Evolutionary conservation across 2,888 invertebrate species (phyloP), one percentile per base, ranked within the genome.

Genomic region (Julus scanicus): DNA sequence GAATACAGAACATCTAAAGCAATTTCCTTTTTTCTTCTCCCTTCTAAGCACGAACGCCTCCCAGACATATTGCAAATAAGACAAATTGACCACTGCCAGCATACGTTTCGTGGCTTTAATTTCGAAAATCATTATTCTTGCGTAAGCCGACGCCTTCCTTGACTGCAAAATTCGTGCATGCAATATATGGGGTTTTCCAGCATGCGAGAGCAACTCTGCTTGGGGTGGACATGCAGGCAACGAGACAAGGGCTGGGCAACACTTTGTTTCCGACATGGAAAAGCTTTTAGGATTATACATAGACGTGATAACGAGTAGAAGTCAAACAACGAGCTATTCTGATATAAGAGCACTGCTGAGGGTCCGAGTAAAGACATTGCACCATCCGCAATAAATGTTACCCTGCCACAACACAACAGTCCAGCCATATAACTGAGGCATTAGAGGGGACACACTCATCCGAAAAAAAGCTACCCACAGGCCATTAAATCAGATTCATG

Each of bases 251-350:
- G 85, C 44, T 80, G 80, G 49, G 49, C 49, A 49, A 85, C 49
- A 85, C 85, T 85, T 85, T 48, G 53, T 86, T 88, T 88, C 88
- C 88, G 88, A 88, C 88, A 88, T 86, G 88, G 53, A 86, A 88
- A 88, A 71, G 88, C 88, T 88, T 88, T 88, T 86, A 88, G 88
- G 86, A 88, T 88, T 88, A 86, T 44, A 86, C 85, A 86, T 39
- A 57, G 53, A 86, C 53, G 53, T 40, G 80, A 80, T 80, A 80
- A 80, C 80, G 80, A 80, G 80, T 80, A 80, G 11, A 80, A 80
- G 37, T 80, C 80, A 80, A 80, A 80, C 80, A 80, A 80, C 80
- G 80, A 80, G 80, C 80, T 37, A 80, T 80, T 80, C 80, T 80
- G 80, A 80, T 80, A 37, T 80, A 80, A 80, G 80, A 80, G 80